phyloP scores from a whole-genome alignment of 1,140 invertebrate species.

The Bilobella aurantiaca region DNA sequence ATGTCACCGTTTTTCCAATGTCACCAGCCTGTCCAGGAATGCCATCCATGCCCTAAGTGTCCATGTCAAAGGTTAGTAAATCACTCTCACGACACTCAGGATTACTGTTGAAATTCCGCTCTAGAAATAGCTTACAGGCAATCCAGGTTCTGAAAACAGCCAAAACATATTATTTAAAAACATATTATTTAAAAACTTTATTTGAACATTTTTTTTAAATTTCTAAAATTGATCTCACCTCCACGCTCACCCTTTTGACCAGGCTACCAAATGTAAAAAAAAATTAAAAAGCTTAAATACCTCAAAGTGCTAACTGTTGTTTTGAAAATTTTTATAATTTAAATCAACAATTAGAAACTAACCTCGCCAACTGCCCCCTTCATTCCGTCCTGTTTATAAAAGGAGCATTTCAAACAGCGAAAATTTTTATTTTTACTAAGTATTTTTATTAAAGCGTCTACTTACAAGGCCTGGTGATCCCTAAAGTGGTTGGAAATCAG shows the following conservation, averaged over 20 bases:
- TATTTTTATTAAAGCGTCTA: neutral
- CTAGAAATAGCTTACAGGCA: conserved; percentile 59
- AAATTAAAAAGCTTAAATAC: too few relatives aligned
- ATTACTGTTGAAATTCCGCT: conserved; percentile 3
- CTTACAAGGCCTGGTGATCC: neutral
- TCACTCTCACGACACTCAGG: neutral
- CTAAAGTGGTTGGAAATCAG: neutral
- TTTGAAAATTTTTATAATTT: too few relatives aligned
- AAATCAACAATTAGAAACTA: too few relatives aligned
- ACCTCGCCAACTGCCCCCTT: conserved; percentile 30
- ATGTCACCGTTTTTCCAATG: conserved; percentile 10
- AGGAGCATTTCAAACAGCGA: conserved; percentile 6
- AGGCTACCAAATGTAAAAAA: too few relatives aligned
- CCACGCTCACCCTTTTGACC: conserved; percentile 59
- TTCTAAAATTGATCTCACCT: neutral
- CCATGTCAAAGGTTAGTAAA: neutral
- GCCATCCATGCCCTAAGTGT: conserved; percentile 69
- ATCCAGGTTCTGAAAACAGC: conserved; percentile 52
- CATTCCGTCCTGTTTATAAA: conserved; percentile 18
- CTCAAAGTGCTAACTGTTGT: too few relatives aligned
- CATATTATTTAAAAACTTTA: neutral
- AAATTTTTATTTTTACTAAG: neutral
- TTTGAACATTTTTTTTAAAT: neutral
- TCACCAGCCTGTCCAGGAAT: conserved; percentile 78
- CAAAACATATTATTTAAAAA: conserved; percentile 7